Evolutionary conservation across 1,140 invertebrate species (phyloP).

Genomic region (Cyrtorhinus lividipennis): DNA sequence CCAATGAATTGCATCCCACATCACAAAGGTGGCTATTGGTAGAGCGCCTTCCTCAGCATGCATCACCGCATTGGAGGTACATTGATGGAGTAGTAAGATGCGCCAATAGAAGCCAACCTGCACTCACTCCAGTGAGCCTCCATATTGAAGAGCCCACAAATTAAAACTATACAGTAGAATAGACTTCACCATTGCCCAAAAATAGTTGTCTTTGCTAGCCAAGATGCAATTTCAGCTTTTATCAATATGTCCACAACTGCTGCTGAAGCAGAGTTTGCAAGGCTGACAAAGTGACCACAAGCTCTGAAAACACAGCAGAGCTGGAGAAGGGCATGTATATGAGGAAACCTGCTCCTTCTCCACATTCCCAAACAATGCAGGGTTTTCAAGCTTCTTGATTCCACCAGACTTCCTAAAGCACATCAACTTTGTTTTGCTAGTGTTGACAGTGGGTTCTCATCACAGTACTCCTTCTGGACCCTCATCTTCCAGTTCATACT

Average conservation of each 20-base stretch:
- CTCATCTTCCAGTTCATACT: no score
- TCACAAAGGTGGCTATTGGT: not conserved
- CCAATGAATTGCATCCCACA: not conserved
- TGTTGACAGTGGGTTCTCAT: not conserved
- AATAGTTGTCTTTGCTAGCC: not conserved
- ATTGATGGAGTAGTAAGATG: not conserved
- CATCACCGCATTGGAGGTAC: not conserved
- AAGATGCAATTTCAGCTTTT: not conserved
- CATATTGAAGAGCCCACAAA: not conserved
- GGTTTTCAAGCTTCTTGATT: no score
- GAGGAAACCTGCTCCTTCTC: not conserved
- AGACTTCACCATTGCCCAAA: not conserved
- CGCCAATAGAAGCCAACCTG: slow-evolving; percentile 2
- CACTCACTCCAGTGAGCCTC: not conserved
- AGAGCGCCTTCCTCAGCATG: not conserved
- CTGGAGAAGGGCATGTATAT: not conserved
- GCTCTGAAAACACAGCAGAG: not conserved
- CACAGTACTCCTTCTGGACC: not conserved
- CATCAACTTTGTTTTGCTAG: not conserved
- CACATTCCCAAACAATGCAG: not conserved
- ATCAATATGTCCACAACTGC: not conserved
- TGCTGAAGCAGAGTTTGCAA: not conserved
- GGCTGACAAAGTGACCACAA: not conserved
- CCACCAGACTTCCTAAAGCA: no score
- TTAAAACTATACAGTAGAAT: not conserved